A percentile compares a stretch with the other conserved stretches of the same genome.
Evolutionary conservation across 2,797 vertebrate species (phyloP).

Genomic region (Chelon labrosus): DNA sequence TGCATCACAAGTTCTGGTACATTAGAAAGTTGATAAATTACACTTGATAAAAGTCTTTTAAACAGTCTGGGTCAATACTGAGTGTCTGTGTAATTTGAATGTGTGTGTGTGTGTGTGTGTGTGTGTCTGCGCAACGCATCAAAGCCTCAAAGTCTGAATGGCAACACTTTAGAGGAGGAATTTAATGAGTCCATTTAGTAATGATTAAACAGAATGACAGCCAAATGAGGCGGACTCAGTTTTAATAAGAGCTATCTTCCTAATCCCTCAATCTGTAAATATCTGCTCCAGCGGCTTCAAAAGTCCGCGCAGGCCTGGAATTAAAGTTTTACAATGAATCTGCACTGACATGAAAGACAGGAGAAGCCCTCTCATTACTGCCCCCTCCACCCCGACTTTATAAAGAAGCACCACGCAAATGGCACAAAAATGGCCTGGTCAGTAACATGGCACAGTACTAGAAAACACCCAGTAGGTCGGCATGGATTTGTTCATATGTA

Average conservation of each 20-base stretch:
- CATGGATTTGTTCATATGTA: neutral
- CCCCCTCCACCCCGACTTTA: neutral
- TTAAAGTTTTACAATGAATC: slow-evolving; percentile 43
- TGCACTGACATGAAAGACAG: slow-evolving; percentile 24
- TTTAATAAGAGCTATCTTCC: slow-evolving; percentile 58
- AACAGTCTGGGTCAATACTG: slow-evolving; percentile 44
- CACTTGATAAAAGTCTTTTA: slow-evolving; percentile 63
- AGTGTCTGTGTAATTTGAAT: slow-evolving; percentile 20
- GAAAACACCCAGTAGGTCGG: too few relatives aligned
- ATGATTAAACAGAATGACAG: slow-evolving; percentile 68
- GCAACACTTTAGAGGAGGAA: slow-evolving; percentile 58
- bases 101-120: slow-evolving; percentile 15
- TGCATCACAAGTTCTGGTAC: slow-evolving; percentile 54
- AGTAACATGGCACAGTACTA: neutral
- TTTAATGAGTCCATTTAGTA: slow-evolving; percentile 68
- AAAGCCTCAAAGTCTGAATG: slow-evolving; percentile 48
- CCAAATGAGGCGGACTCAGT: slow-evolving; percentile 53
- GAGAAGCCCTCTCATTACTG: slow-evolving; percentile 6
- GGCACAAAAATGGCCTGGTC: neutral
- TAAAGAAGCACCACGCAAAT: neutral
- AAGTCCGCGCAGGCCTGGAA: slow-evolving; percentile 48
- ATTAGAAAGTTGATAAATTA: slow-evolving; percentile 69
- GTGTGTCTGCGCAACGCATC: slow-evolving; percentile 17
- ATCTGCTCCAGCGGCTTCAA: slow-evolving; percentile 48
- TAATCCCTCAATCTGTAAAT: slow-evolving; percentile 69